Evolutionary conservation across 2,797 vertebrate species (phyloP), one percentile per base, ranked within the genome.

Genomic region (Cryptoblepharus egeriae): DNA sequence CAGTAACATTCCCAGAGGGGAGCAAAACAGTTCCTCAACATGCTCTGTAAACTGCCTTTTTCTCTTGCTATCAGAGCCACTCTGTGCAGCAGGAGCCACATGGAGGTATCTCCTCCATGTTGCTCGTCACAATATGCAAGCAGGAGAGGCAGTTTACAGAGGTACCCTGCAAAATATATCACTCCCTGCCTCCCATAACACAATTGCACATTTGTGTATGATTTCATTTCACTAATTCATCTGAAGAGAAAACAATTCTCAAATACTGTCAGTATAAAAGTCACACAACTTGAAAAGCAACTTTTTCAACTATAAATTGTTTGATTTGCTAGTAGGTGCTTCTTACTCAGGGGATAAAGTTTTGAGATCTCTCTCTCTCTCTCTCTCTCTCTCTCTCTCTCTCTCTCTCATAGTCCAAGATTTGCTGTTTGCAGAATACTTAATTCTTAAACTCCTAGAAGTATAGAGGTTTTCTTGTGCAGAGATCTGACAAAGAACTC

Each of bases 401-500:
- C 75, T 87, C 55, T 65, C 37, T 0, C 68, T 88, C 85, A 83
- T 58, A 9, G 60, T 70, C 60, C 61, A 70, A 7, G 83, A 58
- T 79, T 84, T 75, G 12, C 80, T 80, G 86, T 64, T 83, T 81
- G 45, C 32, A 61, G 60, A 77, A 79, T 42, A 77, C 60, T 28
- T 37, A 80, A 90, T 83, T 85, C 85, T 52, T 90, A 20, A 88
- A 90, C 77, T 92, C 90, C 85, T 79, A 79, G 72, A 80, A 91
- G 72, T 80, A 90, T 76, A 82, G 83, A 52, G 85, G 77, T 69
- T 67, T 76, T 82, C 77, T 94, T 94, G 91, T 90, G 76, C 86
- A 82, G 90, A 87, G 81, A 95, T 92, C 91, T 90, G 85, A 89
- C 93, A 91, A 87, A 92, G 90, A 95, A 88, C 70, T 82, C 88